phyloP scores from a whole-genome alignment of 2,888 invertebrate genomes.

The Allygus modestus region DNA sequence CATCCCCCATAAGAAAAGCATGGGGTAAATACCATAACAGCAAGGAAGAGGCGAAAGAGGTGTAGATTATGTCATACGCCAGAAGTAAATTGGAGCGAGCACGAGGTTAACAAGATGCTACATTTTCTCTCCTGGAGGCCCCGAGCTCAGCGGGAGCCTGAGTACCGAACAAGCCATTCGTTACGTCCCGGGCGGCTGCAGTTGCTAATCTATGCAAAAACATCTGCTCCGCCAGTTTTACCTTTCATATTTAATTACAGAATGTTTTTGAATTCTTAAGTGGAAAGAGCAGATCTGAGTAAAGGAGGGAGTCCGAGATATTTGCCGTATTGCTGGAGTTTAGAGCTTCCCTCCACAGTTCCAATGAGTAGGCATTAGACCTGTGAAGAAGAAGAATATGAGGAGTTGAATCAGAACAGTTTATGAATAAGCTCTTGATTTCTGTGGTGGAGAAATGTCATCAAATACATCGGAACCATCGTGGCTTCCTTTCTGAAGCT shows the following conservation, averaged over 20 bases:
- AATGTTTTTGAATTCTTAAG: neutral
- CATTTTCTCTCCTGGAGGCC: neutral
- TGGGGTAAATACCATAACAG: too few species aligned
- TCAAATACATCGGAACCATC: too few species aligned
- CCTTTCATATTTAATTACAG: slow-evolving; percentile 18
- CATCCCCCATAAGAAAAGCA: too few species aligned
- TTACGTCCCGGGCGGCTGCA: neutral
- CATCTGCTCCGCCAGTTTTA: neutral
- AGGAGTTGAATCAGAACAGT: too few species aligned
- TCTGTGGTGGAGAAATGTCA: too few species aligned
- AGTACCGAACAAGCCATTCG: slow-evolving; percentile 27
- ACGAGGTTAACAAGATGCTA: slow-evolving; percentile 30
- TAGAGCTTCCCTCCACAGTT: too few species aligned
- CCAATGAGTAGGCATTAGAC: too few species aligned
- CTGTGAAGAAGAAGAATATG: too few species aligned
- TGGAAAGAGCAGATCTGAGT: neutral
- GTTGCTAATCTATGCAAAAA: neutral
- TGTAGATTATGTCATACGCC: neutral
- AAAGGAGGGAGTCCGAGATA: neutral
- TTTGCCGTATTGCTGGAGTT: too few species aligned
- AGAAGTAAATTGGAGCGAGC: slow-evolving; percentile 17
- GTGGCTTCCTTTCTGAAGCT: too few species aligned
- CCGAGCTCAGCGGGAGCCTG: slow-evolving; percentile 5
- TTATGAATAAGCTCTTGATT: too few species aligned
- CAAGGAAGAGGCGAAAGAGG: neutral